Conservation (phyloP, 2,113 vertebrate species). For the Panthera tigris region DNA sequence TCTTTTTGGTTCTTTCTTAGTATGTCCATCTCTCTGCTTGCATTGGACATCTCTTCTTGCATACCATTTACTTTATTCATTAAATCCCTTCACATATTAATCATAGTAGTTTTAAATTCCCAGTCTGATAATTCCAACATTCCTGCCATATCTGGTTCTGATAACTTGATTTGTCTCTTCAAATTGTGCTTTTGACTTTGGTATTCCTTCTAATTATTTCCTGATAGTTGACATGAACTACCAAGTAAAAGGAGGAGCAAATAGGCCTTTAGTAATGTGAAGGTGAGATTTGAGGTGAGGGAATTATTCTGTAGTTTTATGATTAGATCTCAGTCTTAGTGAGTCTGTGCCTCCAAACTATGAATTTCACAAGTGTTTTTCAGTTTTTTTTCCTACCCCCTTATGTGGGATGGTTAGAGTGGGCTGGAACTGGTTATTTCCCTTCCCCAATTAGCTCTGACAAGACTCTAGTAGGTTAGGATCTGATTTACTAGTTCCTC, state of each 20-base stretch:
- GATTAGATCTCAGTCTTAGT: background rate
- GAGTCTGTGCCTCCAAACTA: background rate
- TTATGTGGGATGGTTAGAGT: background rate
- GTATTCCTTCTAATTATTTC: background rate
- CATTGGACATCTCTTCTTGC: background rate
- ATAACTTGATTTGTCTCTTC: background rate
- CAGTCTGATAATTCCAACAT: background rate
- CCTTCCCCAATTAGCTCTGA: background rate
- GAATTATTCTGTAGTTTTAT: background rate
- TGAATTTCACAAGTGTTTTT: background rate
- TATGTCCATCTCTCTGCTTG: background rate
- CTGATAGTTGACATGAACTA: background rate
- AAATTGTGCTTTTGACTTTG: background rate
- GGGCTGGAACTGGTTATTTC: background rate
- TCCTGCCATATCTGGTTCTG: background rate
- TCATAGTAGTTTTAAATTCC: background rate
- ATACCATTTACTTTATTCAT: background rate
- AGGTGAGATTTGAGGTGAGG: background rate
- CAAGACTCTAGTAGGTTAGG: background rate
- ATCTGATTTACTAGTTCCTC: background rate
- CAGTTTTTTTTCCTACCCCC: background rate
- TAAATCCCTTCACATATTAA: background rate
- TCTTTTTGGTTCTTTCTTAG: background rate
- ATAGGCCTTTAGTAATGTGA: background rate
- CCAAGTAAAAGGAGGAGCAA: background rate